Percentiles rank a stretch among this genome's conserved stretches.
These are phyloP conservation scores for Leucopsar rothschildi DNA, from an alignment of 2,113 vertebrate genomes.

Conservation along the genomic window DNA sequence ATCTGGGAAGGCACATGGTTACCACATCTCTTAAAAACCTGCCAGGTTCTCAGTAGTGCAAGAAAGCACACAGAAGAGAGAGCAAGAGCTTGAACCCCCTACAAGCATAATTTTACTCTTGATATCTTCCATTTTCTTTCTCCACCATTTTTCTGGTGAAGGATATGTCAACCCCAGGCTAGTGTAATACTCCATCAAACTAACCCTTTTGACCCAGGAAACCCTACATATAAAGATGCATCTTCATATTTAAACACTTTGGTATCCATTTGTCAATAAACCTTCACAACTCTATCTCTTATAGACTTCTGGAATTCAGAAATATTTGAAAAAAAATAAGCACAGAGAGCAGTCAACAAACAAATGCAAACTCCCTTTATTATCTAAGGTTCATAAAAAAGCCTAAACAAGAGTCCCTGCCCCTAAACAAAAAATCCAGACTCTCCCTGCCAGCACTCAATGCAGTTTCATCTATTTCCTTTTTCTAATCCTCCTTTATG, in stretches of 20 bases:
- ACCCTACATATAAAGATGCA: not conserved
- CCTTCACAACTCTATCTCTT: not conserved
- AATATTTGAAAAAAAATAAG: not conserved
- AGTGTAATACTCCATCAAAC: not conserved
- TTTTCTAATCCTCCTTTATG: conserved; percentile 52
- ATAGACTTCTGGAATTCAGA: not conserved
- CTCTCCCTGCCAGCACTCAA: not conserved
- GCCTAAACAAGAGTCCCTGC: not conserved
- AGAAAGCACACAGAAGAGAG: not conserved
- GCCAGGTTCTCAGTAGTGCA: not conserved
- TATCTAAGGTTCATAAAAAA: not conserved
- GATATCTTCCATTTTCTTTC: not conserved
- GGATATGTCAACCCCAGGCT: not conserved
- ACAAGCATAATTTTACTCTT: not conserved
- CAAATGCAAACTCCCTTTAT: not conserved
- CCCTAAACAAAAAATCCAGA: not conserved
- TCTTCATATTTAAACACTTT: not conserved
- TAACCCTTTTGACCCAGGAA: not conserved
- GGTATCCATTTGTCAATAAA: not conserved
- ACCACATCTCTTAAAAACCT: not conserved
- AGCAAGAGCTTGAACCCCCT: not conserved
- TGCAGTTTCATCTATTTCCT: conserved; percentile 20
- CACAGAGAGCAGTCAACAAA: not conserved
- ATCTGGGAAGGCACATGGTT: not conserved
- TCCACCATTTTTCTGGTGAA: not conserved